A percentile compares a stretch with the other conserved stretches of the same genome.
phyloP scores from a whole-genome alignment of 2,797 vertebrate genomes.

The Geotrypetes seraphini region DNA sequence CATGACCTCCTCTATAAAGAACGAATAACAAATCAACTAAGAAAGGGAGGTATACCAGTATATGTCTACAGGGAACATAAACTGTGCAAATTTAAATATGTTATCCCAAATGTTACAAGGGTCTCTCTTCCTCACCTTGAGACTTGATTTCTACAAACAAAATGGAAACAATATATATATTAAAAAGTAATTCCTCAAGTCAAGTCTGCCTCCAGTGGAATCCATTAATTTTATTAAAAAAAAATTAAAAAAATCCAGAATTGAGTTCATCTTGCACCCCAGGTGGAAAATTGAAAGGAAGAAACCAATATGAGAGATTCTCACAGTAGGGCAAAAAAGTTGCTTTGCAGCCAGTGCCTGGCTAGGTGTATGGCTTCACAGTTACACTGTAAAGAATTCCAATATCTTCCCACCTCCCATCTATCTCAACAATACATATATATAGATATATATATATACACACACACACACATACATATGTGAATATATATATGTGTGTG shows the following conservation, averaged over 20 bases:
- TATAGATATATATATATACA: conserved; percentile 67
- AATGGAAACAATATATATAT: not conserved
- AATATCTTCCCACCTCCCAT: conserved; percentile 64
- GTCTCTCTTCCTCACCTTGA: conserved; percentile 34
- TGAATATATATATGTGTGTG: conserved; percentile 39
- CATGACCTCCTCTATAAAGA: too few species aligned
- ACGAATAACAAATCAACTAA: too few species aligned
- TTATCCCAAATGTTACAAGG: conserved; percentile 25
- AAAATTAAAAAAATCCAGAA: conserved; percentile 53
- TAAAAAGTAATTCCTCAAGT: conserved; percentile 61
- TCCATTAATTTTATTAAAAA: conserved; percentile 45
- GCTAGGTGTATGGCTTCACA: conserved; percentile 72
- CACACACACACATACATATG: conserved; percentile 28
- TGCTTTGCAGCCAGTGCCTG: conserved; percentile 90
- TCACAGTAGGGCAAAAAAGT: conserved; percentile 89
- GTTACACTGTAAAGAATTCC: conserved; percentile 73
- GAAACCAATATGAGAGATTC: conserved; percentile 54
- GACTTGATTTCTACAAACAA: conserved; percentile 18
- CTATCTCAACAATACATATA: conserved; percentile 61
- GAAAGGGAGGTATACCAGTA: too few species aligned
- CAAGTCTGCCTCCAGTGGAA: conserved; percentile 78
- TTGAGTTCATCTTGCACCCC: conserved; percentile 76
- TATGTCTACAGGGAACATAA: too few species aligned
- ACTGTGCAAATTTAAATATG: too few species aligned
- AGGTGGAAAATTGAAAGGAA: conserved; percentile 68